phyloP scores from a whole-genome alignment of 2,888 invertebrate species.

The Hypomecis punctinalis region DNA sequence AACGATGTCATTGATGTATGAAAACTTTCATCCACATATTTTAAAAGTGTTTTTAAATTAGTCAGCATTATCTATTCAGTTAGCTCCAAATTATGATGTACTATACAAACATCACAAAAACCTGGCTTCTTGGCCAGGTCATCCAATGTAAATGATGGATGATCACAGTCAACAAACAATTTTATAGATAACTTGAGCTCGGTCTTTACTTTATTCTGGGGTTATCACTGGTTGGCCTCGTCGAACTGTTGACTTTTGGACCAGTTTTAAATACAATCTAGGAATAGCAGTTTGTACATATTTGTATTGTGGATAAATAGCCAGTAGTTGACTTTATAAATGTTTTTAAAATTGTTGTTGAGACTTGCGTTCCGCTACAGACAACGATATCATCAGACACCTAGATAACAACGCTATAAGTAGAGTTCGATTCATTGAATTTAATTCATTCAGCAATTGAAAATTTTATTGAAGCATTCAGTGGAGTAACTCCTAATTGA shows the following conservation, averaged over 20 bases:
- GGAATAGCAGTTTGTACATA: background rate
- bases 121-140: background rate
- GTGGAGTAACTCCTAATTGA: too few species aligned
- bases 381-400: too few species aligned
- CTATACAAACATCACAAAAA: background rate
- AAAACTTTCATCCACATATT: too few species aligned
- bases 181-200: slow-evolving; percentile 42
- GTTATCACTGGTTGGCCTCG: slow-evolving; percentile 29
- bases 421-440: too few species aligned
- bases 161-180: slow-evolving; percentile 54
- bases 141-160: slow-evolving; percentile 40
- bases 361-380: too few species aligned
- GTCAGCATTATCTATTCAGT: too few species aligned
- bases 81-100: background rate
- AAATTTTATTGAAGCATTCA: too few species aligned
- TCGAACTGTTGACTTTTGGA: slow-evolving; percentile 27
- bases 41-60: too few species aligned
- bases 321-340: background rate
- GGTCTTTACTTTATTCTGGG: slow-evolving; percentile 15
- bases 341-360: too few species aligned
- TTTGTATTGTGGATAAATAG: background rate
- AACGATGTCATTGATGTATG: too few species aligned
- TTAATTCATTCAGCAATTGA: too few species aligned
- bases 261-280: slow-evolving; percentile 21
- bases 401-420: too few species aligned